Evolutionary conservation across 2,113 vertebrate species (phyloP).

Genomic region (Tachysurus fulvidraco): DNA sequence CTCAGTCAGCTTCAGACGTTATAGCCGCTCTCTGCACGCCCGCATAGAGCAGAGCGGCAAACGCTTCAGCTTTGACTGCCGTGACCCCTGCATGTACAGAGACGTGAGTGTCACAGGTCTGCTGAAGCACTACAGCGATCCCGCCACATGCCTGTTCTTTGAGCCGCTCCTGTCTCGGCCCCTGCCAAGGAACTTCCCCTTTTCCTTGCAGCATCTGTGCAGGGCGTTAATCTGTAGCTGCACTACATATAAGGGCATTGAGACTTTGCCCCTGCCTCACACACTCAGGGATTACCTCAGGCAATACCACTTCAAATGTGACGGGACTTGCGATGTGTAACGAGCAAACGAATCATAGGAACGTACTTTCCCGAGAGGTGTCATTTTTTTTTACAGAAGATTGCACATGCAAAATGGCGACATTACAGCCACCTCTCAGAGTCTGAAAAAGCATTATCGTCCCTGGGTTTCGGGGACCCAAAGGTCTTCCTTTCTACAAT

Average conservation of each 20-base stretch:
- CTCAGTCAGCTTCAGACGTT: conserved; percentile 95
- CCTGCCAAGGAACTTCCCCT: conserved; percentile 88
- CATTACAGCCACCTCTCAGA: not conserved
- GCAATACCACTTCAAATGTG: conserved; percentile 90
- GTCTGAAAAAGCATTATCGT: not conserved
- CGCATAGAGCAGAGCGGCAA: conserved; percentile 95
- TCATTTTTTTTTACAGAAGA: not conserved
- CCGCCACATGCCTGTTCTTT: conserved; percentile 94
- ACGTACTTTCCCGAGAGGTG: not conserved
- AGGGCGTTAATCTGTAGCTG: conserved; percentile 89
- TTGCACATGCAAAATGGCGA: not conserved
- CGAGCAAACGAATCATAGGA: not conserved
- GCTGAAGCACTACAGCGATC: conserved; percentile 93
- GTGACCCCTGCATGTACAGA: conserved; percentile 94
- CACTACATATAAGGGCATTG: conserved; percentile 88
- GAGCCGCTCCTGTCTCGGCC: conserved; percentile 92
- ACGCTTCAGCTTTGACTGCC: conserved; percentile 95
- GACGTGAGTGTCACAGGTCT: conserved; percentile 90
- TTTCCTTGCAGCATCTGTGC: conserved; percentile 91
- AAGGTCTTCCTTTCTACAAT: not conserved
- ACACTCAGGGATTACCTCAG: conserved; percentile 90
- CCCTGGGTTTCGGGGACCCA: not conserved
- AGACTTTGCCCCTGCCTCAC: conserved; percentile 81
- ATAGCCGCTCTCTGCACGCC: conserved; percentile 93
- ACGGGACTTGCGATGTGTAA: conserved; percentile 68